Conservation (phyloP, 2,797 vertebrate species). For the Smutsia temminckii region DNA sequence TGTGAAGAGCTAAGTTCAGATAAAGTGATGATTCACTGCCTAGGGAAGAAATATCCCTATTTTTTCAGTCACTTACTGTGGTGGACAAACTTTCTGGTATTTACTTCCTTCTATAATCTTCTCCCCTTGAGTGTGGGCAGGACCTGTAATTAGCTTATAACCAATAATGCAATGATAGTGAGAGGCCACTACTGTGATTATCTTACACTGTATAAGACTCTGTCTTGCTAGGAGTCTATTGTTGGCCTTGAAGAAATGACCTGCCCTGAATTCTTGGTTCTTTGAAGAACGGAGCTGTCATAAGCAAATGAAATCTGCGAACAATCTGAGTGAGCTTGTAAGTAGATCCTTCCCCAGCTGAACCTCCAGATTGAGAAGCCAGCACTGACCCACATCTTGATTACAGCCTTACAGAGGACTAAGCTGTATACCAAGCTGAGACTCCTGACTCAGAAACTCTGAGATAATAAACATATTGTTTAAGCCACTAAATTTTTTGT, state of each 20-base stretch:
- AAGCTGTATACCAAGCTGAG: background rate
- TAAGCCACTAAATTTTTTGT: background rate
- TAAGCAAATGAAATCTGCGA: background rate
- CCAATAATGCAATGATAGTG: background rate
- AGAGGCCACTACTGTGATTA: background rate
- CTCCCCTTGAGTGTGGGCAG: background rate
- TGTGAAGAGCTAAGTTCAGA: background rate
- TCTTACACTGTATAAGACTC: background rate
- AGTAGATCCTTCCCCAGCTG: background rate
- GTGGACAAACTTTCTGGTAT: background rate
- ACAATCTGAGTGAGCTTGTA: background rate
- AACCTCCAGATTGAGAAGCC: background rate
- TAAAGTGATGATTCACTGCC: background rate
- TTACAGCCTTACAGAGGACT: background rate
- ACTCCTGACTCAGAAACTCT: background rate
- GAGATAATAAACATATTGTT: background rate
- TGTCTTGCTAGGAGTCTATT: background rate
- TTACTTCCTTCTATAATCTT: background rate
- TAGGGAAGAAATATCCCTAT: background rate
- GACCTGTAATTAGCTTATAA: background rate
- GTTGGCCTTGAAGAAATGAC: background rate
- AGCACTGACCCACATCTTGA: background rate
- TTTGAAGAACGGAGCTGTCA: background rate
- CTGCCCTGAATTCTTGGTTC: background rate
- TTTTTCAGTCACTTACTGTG: background rate